Base-by-base conservation (phyloP, 2,797 vertebrate species). In the Leptodactylus fallax region DNA sequence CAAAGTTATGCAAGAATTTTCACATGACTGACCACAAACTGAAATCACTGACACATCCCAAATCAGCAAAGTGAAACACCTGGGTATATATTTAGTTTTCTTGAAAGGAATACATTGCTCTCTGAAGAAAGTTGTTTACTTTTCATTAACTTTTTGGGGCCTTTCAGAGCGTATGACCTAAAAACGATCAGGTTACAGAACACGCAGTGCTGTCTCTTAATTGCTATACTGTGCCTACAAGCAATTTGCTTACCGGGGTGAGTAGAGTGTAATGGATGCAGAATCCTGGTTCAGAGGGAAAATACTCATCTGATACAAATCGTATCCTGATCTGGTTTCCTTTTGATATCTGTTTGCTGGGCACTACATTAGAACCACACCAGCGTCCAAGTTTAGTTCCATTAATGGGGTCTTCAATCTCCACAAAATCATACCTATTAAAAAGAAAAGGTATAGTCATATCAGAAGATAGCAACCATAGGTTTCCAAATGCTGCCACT, bases 281-380 rank as follows among this genome's bases (percentile, higher is more conserved):
- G 96, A 99, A 99, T 87, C 98, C 98, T 0, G 98, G 98, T 92
- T 97, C 96, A 3, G 97, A 97, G 69, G 98, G 97, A 91, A 99
- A 98, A 94, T 99, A 99, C 88, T 99, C 97, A 90, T 99, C 98
- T 27, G 98, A 99, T 88, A 96, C 93, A 93, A 99, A 99, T 92
- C 97, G 96, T 91, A 99, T 95, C 90, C 96, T 95, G 92, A 99
- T 95, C 93, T 99, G 98, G 92, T 95, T 97, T 92, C 97, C 97
- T 95, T 97, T 97, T 90, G 98, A 97, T 81, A 95, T 93, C 90
- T 97, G 96, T 90, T 93, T 95, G 36, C 93, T 93, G 21, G 97
- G 97, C 67, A 92, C 94, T 8, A 93, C 91, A 92, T 94, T 95
- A 86, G 97, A 97, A 65, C 98, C 98, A 91, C 98, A 99, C 98